Conservation (phyloP, 2,113 vertebrate species). For the Laterallus jamaicensis region DNA sequence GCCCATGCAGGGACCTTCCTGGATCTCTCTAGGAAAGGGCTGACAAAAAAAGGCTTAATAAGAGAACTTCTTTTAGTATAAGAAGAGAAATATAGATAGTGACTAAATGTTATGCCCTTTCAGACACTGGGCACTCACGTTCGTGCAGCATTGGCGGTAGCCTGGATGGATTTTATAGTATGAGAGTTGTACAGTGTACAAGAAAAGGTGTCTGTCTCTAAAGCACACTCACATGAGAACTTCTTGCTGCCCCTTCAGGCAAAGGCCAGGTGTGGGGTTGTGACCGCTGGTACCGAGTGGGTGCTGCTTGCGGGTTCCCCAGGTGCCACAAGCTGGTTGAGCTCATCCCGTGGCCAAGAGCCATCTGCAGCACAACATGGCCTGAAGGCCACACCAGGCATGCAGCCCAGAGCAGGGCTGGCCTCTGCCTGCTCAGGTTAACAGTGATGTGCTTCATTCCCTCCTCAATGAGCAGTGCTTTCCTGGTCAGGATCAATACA, state of each 20-base stretch:
- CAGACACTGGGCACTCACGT: neutral
- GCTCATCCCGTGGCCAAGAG: neutral
- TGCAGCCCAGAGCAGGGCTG: neutral
- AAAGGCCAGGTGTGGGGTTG: neutral
- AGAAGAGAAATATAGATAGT: neutral
- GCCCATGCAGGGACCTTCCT: neutral
- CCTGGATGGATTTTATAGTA: neutral
- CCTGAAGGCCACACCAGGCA: neutral
- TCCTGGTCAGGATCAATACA: neutral
- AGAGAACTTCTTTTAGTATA: neutral
- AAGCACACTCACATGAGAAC: neutral
- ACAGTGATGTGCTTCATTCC: neutral
- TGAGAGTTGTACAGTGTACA: neutral
- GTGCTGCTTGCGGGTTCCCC: neutral
- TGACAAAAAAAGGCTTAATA: neutral
- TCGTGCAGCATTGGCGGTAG: rapidly evolving
- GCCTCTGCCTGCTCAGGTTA: neutral
- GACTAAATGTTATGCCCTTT: neutral
- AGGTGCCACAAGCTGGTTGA: neutral
- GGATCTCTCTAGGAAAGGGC: neutral
- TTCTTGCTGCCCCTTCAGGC: neutral
- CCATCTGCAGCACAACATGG: rapidly evolving
- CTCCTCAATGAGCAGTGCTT: neutral
- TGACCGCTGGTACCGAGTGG: rapidly evolving
- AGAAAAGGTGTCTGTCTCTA: neutral